phyloP scores from a whole-genome alignment of 2,888 invertebrate genomes.

The Heliothis peltigera region DNA sequence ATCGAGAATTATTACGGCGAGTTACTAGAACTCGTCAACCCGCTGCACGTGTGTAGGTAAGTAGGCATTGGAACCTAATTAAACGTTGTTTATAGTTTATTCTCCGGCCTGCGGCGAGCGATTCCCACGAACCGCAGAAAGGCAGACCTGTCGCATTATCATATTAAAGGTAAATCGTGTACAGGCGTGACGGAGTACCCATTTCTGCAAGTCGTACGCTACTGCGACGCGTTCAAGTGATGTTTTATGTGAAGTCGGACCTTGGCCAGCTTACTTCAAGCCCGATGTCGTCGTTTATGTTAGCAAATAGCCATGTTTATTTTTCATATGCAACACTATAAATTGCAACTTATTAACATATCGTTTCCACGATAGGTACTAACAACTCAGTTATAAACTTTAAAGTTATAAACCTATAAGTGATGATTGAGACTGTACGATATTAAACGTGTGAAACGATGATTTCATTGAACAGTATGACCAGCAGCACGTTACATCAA shows the following conservation, averaged over 20 bases:
- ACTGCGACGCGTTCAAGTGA: constrained; percentile 46
- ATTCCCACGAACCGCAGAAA: constrained; percentile 71
- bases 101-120: constrained; percentile 63
- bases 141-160: constrained; percentile 74
- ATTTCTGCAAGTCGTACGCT: constrained; percentile 60
- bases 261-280: constrained; percentile 70
- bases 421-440: constrained; percentile 41
- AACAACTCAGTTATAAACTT: constrained; percentile 43
- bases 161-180: constrained; percentile 72
- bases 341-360: constrained; percentile 54
- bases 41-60: constrained; percentile 63
- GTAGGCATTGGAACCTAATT: constrained; percentile 66
- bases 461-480: constrained; percentile 41
- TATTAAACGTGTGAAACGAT: constrained; percentile 47
- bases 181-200: constrained; percentile 68
- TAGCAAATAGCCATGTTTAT: constrained; percentile 59
- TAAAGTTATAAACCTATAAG: constrained; percentile 28
- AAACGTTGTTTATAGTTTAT: constrained; percentile 65
- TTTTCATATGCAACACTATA: constrained; percentile 59
- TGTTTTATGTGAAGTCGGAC: constrained; percentile 60
- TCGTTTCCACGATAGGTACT: constrained; percentile 29
- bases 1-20: constrained; percentile 64
- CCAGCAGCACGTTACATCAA: constrained; percentile 43
- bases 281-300: constrained; percentile 58
- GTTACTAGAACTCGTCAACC: constrained; percentile 65